phyloP scores from a whole-genome alignment of 2,888 invertebrate genomes.

The Nemoura dubitans region DNA sequence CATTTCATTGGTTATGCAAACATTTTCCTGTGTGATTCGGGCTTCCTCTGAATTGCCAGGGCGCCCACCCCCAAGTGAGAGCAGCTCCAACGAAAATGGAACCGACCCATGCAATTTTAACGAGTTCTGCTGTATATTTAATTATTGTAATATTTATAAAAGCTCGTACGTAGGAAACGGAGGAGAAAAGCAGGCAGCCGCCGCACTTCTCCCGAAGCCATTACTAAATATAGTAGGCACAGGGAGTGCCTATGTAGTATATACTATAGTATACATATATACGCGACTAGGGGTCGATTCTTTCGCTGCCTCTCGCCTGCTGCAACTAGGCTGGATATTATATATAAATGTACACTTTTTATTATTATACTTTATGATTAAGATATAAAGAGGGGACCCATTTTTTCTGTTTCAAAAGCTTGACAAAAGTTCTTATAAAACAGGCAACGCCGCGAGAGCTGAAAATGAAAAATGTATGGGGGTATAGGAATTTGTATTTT shows the following conservation, averaged over 20 bases:
- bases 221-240: constrained; percentile 10
- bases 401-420: background rate
- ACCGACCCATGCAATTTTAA: constrained; percentile 58
- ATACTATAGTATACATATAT: no score
- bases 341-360: constrained; percentile 8
- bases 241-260: background rate
- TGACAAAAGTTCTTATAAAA: background rate
- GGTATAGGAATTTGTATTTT: background rate
- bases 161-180: constrained; percentile 53
- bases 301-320: background rate
- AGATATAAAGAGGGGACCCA: background rate
- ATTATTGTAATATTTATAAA: constrained; percentile 62
- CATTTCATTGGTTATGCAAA: constrained; percentile 49
- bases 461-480: background rate
- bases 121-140: constrained; percentile 60
- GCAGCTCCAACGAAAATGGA: constrained; percentile 54
- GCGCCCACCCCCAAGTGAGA: constrained; percentile 60
- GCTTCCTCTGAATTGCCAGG: constrained; percentile 55
- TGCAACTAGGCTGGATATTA: background rate
- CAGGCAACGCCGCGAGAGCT: background rate
- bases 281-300: constrained; percentile 1
- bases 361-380: constrained; percentile 12
- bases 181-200: constrained; percentile 23
- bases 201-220: constrained; percentile 13
- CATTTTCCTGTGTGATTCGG: constrained; percentile 47